Evolutionary conservation across 2,113 vertebrate genomes (phyloP), one percentile per base, ranked within the genome.

Genomic region (Heterochromis multidens): DNA sequence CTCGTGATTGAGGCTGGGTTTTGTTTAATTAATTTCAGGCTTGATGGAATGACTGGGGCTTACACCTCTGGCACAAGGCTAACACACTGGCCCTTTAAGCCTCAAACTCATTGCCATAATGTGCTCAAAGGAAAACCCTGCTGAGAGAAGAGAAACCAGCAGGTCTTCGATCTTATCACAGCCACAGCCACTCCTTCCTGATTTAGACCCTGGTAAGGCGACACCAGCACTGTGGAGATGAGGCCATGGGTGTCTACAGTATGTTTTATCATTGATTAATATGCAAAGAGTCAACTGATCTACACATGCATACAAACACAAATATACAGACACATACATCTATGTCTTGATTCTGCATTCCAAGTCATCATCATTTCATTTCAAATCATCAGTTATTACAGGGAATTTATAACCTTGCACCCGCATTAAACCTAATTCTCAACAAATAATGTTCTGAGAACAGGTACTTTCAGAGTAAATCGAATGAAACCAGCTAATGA

Each of bases 61-160:
- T 94, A 95, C 82, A 85, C 87, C 81, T 89, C 84, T 93, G 89
- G 92, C 94, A 93, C 77, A 21, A 35, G 87, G 81, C 91, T 88
- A 87, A 93, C 90, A 88, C 89, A 77, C 80, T 81, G 63, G 92
- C 90, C 92, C 93, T 90, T 84, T 94, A 91, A 95, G 94, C 92
- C 90, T 92, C 92, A 94, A 95, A 93, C 94, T 96, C 95, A 96
- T 96, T 90, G 94, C 91, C 89, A 83, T 96, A 96, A 96, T 96
- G 95, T 95, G 93, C 84, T 90, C 37, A 19, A 83, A 93, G 94
- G 92, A 93, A 95, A 92, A 93, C 88, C 90, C 92, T 82, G 84
- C 82, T 78, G 77, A 84, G 87, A 93, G 93, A 93, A 87, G 86
- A 90, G 87, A 93, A 89, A 93, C 88, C 87, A 89, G 91, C 79